These are phyloP conservation scores for Dioctria linearis DNA, from an alignment of 2,888 invertebrate genomes.

Conservation along the genomic window DNA sequence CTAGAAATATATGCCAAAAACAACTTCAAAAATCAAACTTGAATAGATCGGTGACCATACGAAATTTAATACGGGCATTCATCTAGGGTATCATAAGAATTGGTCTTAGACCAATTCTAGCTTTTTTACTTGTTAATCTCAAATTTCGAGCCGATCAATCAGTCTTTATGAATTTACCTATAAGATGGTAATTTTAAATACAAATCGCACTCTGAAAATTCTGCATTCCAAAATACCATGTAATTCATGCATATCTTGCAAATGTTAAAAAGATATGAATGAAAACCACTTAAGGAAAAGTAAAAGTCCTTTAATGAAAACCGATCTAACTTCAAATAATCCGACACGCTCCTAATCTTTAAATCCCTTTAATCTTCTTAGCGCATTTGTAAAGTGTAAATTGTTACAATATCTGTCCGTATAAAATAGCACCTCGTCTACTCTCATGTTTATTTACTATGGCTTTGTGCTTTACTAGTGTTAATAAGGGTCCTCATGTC, in stretches of 20 bases:
- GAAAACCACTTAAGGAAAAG: slow-evolving; percentile 40
- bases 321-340: slow-evolving; percentile 21
- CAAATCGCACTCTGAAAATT: too few relatives aligned
- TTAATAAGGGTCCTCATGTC: slow-evolving; percentile 37
- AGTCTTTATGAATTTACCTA: too few relatives aligned
- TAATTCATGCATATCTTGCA: not conserved
- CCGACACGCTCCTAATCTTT: slow-evolving; percentile 18
- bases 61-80: too few relatives aligned
- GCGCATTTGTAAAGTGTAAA: slow-evolving; percentile 5
- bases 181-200: too few relatives aligned
- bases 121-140: too few relatives aligned
- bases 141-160: too few relatives aligned
- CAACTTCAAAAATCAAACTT: too few relatives aligned
- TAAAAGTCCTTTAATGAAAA: not conserved
- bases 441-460: slow-evolving; percentile 34
- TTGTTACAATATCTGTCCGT: slow-evolving; percentile 31
- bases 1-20: too few relatives aligned
- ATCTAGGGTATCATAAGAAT: too few relatives aligned
- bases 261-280: slow-evolving; percentile 9
- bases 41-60: too few relatives aligned
- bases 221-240: too few relatives aligned
- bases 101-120: too few relatives aligned
- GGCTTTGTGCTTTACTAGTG: slow-evolving; percentile 19
- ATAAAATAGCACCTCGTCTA: slow-evolving; percentile 17
- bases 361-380: slow-evolving; percentile 41